These are phyloP conservation scores for Gallinago jamesoni DNA, from an alignment of 2,113 vertebrate species.

Conservation along the genomic window DNA sequence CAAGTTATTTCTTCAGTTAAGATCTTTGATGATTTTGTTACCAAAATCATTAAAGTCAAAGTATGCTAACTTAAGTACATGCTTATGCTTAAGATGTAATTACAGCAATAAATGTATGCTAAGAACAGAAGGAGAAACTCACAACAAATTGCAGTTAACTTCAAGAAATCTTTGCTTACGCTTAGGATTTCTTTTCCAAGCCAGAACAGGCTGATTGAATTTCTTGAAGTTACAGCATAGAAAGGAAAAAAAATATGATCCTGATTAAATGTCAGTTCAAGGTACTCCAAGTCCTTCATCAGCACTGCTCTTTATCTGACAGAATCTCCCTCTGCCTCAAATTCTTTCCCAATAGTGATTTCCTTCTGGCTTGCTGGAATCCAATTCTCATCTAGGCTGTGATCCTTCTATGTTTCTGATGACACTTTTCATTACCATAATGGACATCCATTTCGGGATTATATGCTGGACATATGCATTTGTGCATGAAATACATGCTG, in stretches of 20 bases:
- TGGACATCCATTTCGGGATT: background rate
- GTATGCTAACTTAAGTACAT: background rate
- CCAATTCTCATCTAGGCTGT: background rate
- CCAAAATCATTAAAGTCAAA: background rate
- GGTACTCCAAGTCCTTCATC: background rate
- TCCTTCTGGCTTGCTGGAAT: background rate
- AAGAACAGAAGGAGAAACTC: background rate
- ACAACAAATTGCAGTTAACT: background rate
- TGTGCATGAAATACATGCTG: background rate
- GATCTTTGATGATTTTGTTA: background rate
- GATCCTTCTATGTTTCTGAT: background rate
- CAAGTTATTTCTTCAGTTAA: background rate
- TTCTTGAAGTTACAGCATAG: background rate
- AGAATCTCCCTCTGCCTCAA: background rate
- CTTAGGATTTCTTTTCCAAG: background rate
- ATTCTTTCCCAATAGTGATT: slow-evolving; percentile 7
- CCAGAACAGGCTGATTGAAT: background rate
- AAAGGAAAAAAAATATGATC: background rate
- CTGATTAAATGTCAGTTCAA: background rate
- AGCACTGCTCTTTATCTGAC: background rate
- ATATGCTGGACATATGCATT: background rate
- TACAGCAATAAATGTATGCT: background rate
- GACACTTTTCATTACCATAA: slow-evolving; percentile 12
- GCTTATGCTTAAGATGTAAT: background rate
- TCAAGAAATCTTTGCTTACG: background rate